A percentile compares a stretch with the other conserved stretches of the same genome.
Evolutionary conservation across 2,797 vertebrate genomes (phyloP).

Genomic region (Phataginus tetradactyla): DNA sequence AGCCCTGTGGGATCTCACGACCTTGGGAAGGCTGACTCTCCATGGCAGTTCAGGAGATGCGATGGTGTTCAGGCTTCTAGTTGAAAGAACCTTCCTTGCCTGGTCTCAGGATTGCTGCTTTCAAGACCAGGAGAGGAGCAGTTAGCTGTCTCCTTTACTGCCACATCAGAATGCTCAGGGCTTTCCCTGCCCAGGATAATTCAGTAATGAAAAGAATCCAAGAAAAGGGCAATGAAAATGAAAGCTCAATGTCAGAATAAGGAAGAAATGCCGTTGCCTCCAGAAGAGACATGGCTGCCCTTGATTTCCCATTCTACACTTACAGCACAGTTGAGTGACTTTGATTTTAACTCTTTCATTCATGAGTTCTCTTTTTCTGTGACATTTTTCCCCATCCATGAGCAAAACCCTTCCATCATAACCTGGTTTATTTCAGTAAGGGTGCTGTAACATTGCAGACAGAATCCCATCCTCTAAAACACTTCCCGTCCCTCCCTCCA

Average conservation of each 20-base stretch:
- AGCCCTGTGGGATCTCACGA: accelerated
- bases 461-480: background rate
- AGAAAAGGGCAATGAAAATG: background rate
- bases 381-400: background rate
- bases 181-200: background rate
- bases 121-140: too few relatives aligned
- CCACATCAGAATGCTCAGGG: background rate
- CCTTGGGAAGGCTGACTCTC: background rate
- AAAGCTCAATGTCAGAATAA: background rate
- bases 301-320: background rate
- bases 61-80: too few relatives aligned
- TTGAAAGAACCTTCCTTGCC: background rate
- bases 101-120: background rate
- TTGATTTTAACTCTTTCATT: background rate
- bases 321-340: background rate
- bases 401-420: background rate
- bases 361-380: background rate
- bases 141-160: background rate
- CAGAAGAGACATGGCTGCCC: background rate
- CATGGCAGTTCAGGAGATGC: background rate
- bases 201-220: background rate
- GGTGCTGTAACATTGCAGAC: background rate
- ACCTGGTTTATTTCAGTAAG: background rate
- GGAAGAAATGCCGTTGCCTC: background rate
- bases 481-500: background rate